Base-by-base conservation (phyloP, 2,888 invertebrate species). In the Chesias legatella region DNA sequence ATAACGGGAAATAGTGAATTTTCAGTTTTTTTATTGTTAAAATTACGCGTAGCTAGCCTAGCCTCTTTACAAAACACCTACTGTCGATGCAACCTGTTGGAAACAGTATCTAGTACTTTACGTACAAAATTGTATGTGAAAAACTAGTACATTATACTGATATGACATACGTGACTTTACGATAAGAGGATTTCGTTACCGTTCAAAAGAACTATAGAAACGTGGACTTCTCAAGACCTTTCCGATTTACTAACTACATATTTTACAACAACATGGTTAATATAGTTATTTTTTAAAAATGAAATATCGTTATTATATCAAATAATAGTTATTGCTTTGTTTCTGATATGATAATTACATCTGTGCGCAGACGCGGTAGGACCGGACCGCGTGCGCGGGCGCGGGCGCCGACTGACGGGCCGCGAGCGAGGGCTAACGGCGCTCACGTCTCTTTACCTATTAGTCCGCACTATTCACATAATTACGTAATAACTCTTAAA, bases 271-370 rank as follows among this genome's bases (percentile, higher is more conserved):
- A 84, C 83, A 73, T 77, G 83, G 77, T 84, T 88, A 84, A 83
- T 85, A 86, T 83, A 84, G 76, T 82, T 78, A 78, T 74, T 76
- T 65, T 73, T 3, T 3, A 76, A 79, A 82, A 85, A 79, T 77
- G 77, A 79, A 81, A 82, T 79, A 77, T 74, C 68, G 67, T 66
- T 73, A 65, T 52, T 70, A 79, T 79, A 84, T 83, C 76, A 84
- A 83, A 84, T 83, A 83, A 84, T 82, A 82, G 82, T 86, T 86
- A 86, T 86, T 88, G 86, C 86, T 88, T 85, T 79, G 51, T 65
- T 73, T 78, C n/a, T 86, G 86, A 88, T 86, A 86, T 88, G 86
- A 80, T 75, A 68, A n/a, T 69, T 74, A 73, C 77, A 77, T 69
- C 70, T 67, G 73, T 60, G 71, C 62, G 69, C 72, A 63, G 71